phyloP scores from a whole-genome alignment of 2,113 vertebrate species.

The Engystomops pustulosus region DNA sequence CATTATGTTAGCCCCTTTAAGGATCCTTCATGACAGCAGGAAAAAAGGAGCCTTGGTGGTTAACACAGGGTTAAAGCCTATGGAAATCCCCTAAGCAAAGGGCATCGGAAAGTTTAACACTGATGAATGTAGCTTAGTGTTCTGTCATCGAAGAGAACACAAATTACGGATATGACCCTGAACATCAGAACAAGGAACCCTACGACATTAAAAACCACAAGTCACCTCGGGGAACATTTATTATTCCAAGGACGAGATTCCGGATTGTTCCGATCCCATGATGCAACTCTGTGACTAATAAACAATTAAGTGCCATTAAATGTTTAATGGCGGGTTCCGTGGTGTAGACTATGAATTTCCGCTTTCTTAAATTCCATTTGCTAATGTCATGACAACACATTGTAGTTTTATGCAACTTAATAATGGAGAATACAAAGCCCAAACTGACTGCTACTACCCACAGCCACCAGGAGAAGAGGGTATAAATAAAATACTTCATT shows the following conservation, averaged over 20 bases:
- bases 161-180: neutral
- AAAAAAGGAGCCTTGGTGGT: neutral
- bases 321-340: neutral
- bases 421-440: constrained; percentile 32
- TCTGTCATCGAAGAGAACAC: neutral
- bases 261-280: neutral
- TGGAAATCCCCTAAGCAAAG: neutral
- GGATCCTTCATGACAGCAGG: no score
- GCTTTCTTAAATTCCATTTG: neutral
- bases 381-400: constrained; percentile 18
- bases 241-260: neutral
- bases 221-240: neutral
- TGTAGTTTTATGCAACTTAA: constrained; percentile 27
- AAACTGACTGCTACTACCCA: constrained; percentile 1
- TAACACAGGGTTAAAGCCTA: neutral
- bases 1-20: no score
- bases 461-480: neutral
- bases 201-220: neutral
- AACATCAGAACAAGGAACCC: neutral
- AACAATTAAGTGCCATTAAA: neutral
- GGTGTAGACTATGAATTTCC: neutral
- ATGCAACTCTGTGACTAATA: neutral
- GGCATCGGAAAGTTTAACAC: neutral
- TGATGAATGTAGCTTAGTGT: neutral
- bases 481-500: constrained; percentile 32